Base-by-base conservation (phyloP, 2,888 invertebrate genomes). In the Iphiclides podalirius region DNA sequence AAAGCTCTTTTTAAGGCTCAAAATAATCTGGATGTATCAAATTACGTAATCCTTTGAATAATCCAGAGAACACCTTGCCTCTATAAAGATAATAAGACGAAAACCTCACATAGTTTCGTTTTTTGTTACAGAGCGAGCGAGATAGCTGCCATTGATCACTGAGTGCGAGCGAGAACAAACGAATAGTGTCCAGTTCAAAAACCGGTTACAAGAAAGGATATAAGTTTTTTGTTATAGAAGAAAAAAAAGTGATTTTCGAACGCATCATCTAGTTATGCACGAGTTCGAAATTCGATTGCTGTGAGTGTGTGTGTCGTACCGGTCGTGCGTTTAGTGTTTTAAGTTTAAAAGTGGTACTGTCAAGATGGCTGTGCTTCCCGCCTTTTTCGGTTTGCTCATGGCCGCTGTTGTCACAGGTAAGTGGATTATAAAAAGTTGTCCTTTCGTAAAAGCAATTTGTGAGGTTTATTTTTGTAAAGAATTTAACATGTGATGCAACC, bases 281-380 rank as follows among this genome's bases (percentile, higher is more conserved):
- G 68, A 61, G 72, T 66, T 68, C 63, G 60, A 66, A 66, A 63
- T 67, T 64, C 63, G 65, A 70, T 74, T 69, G 64, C 64, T 69
- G 72, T 72, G 72, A 60, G 63, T 63, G 60, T 57, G 47, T 51
- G 54, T 43, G 42, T 51, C 46, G 45, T 46, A 51, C 46, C 46
- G 59, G 49, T 49, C 52, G 55, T 65, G 64, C 63, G 64, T 60
- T 60, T 55, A 66, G 65, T 67, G 72, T 69, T 57, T 49, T 53
- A 47, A 51, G 68, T 67, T 67, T 58, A 52, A 58, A 60, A 66
- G 61, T 66, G 64, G 57, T 58, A 52, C 63, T 59, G 44, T 54
- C 72, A 84, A 84, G 69, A 86, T 86, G 86, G 79, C 84, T 52
- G 75, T 61, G 52, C 55, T 84, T 79, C 75, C 84, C 84, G 86